phyloP scores from a whole-genome alignment of 2,797 vertebrate genomes.

The Coreius guichenoti region DNA sequence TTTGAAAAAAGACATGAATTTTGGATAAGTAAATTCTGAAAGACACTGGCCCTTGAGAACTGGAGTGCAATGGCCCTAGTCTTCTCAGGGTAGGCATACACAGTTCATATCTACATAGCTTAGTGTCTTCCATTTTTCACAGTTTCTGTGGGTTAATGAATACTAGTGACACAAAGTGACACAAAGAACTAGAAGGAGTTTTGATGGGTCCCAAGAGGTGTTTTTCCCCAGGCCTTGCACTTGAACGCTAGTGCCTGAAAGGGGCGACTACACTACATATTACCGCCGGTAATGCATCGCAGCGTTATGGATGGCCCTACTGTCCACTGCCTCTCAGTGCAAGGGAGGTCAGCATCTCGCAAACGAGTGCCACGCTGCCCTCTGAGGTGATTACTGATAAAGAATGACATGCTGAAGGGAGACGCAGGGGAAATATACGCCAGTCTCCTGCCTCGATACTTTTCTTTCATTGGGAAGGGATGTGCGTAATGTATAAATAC shows the following conservation, averaged over 20 bases:
- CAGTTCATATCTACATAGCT: slow-evolving; percentile 33
- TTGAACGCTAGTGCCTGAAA: slow-evolving; percentile 22
- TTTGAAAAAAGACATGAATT: not conserved
- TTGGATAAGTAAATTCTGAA: not conserved
- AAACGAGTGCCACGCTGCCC: slow-evolving; percentile 64
- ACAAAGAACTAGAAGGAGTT: slow-evolving; percentile 20
- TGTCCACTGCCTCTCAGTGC: slow-evolving; percentile 63
- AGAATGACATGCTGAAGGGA: slow-evolving; percentile 71
- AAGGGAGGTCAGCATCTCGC: slow-evolving; percentile 71
- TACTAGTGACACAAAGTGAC: slow-evolving; percentile 13
- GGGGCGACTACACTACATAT: slow-evolving; percentile 36
- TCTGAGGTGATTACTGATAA: slow-evolving; percentile 80
- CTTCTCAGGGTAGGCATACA: not conserved
- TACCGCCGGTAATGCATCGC: slow-evolving; percentile 56
- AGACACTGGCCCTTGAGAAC: not conserved
- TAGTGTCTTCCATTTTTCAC: slow-evolving; percentile 17
- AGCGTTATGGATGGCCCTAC: slow-evolving; percentile 70
- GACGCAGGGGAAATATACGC: slow-evolving; percentile 69
- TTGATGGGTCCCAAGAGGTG: slow-evolving; percentile 45
- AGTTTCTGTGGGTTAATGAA: not conserved
- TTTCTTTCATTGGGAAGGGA: slow-evolving; percentile 64
- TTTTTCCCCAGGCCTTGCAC: slow-evolving; percentile 31
- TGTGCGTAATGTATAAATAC: slow-evolving; percentile 76
- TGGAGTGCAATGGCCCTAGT: not conserved
- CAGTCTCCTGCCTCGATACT: slow-evolving; percentile 58